phyloP scores from a whole-genome alignment of 2,797 vertebrate species.

The Anas georgica region DNA sequence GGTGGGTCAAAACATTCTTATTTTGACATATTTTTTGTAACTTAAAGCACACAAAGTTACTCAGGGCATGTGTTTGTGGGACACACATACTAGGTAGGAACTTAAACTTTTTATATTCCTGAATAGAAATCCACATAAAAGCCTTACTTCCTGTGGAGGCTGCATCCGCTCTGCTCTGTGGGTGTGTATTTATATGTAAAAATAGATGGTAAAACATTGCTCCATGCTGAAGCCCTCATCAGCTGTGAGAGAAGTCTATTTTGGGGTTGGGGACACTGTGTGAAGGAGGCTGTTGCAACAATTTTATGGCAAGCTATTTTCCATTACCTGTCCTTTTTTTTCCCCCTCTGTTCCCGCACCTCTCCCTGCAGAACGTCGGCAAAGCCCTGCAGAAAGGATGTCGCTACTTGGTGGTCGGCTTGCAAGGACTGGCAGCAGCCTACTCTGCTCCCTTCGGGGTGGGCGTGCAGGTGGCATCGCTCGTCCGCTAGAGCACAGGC shows the following conservation, averaged over 20 bases:
- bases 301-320: not conserved
- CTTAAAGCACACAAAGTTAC: not conserved
- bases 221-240: not conserved
- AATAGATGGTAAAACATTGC: constrained; percentile 6
- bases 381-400: constrained; percentile 88
- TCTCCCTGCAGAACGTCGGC: constrained; percentile 83
- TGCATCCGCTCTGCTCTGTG: constrained; percentile 14
- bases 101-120: constrained; percentile 27
- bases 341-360: not conserved
- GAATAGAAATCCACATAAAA: constrained; percentile 11
- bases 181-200: constrained; percentile 23
- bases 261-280: not conserved
- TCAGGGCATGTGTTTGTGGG: not conserved
- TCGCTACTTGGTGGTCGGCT: constrained; percentile 87
- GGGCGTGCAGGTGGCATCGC: constrained; percentile 79
- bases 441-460: constrained; percentile 85
- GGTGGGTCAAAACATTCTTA: not conserved
- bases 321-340: not conserved
- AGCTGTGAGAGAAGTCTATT: not conserved
- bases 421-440: constrained; percentile 86
- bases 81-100: not conserved
- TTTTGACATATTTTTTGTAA: not conserved
- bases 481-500: constrained; percentile 61
- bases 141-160: constrained; percentile 40
- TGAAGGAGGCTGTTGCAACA: fast-evolving